Conservation (phyloP, 1,140 invertebrate species). For the Popillia japonica region DNA sequence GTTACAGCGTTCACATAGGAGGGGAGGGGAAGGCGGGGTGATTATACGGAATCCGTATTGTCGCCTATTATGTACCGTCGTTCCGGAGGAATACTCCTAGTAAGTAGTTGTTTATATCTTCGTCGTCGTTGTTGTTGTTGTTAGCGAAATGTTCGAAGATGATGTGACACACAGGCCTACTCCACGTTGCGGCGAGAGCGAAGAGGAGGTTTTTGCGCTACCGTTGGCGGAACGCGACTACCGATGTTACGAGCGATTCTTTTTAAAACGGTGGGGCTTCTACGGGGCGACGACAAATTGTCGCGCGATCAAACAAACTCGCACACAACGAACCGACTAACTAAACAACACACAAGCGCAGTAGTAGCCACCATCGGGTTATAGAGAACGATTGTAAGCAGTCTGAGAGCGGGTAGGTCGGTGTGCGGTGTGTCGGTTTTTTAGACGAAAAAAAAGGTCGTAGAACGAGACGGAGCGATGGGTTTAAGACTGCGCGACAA, state of each 20-base stretch:
- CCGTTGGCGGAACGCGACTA: slow-evolving; percentile 60
- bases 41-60: too few species aligned
- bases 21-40: slow-evolving; percentile 42
- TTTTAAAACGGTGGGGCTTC: slow-evolving; percentile 56
- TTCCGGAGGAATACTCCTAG: background rate
- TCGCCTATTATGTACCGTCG: too few species aligned
- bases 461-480: background rate
- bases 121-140: background rate
- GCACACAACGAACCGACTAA: slow-evolving; percentile 43
- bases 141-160: slow-evolving; percentile 14
- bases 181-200: slow-evolving; percentile 44
- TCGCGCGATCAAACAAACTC: slow-evolving; percentile 51
- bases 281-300: slow-evolving; percentile 56
- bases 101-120: background rate
- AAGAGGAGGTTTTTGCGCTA: slow-evolving; percentile 55
- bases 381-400: background rate
- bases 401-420: slow-evolving; percentile 40
- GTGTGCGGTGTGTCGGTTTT: background rate
- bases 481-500: background rate
- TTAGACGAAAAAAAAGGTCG: background rate
- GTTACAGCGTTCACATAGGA: slow-evolving; percentile 47
- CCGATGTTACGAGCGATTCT: slow-evolving; percentile 61
- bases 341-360: slow-evolving; percentile 54
- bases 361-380: slow-evolving; percentile 42
- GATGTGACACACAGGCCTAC: slow-evolving; percentile 39